Conservation (phyloP, 1,140 invertebrate genomes). For the Homalodisca vitripennis region DNA sequence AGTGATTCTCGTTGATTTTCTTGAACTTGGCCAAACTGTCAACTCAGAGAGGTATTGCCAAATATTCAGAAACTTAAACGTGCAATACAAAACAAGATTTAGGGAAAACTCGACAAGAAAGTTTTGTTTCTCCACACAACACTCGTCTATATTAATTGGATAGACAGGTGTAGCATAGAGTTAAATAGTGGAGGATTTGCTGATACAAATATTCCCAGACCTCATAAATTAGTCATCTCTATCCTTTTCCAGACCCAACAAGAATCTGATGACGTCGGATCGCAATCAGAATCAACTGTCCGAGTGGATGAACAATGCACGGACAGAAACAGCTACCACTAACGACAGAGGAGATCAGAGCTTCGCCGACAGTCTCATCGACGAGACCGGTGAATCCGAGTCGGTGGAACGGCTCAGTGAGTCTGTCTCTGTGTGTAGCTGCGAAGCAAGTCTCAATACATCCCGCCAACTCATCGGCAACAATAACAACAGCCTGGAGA, state of each 20-base stretch:
- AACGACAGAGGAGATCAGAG: conserved; percentile 20
- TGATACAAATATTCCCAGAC: too few species aligned
- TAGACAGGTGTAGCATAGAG: too few species aligned
- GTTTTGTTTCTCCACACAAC: too few species aligned
- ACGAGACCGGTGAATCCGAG: conserved; percentile 48
- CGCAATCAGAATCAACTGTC: conserved; percentile 11
- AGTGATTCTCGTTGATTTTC: too few species aligned
- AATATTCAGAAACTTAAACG: too few species aligned
- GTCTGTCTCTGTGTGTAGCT: conserved; percentile 39
- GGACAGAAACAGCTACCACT: conserved; percentile 11
- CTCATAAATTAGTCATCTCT: too few species aligned
- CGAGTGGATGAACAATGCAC: background rate
- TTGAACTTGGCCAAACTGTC: too few species aligned
- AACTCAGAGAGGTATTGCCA: too few species aligned
- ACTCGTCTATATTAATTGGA: too few species aligned
- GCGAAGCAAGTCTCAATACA: conserved; percentile 26
- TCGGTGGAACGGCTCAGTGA: conserved; percentile 52
- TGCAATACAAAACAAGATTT: too few species aligned
- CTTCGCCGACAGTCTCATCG: conserved; percentile 48
- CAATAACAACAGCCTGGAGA: conserved; percentile 50
- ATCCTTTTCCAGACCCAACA: background rate
- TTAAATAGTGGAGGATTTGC: too few species aligned
- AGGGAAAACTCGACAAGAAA: too few species aligned
- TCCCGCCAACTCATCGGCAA: conserved; percentile 50
- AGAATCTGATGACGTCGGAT: conserved; percentile 6